phyloP scores from a whole-genome alignment of 2,797 vertebrate genomes.

The Gymnoscopelus braueri region DNA sequence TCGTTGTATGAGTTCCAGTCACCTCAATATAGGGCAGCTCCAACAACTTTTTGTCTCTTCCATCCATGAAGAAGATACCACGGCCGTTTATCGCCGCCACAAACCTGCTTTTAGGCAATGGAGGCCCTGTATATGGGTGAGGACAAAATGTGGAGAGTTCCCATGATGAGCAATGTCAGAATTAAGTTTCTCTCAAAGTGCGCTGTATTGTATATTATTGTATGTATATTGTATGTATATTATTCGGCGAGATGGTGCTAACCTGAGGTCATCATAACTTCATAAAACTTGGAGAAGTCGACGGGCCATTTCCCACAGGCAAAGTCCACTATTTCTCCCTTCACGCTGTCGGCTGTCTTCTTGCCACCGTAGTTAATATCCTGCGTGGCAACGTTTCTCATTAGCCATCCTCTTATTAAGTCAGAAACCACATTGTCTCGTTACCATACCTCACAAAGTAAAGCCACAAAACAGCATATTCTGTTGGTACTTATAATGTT shows the following conservation, averaged over 20 bases:
- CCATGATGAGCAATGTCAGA: too few relatives aligned
- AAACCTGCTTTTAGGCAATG: conserved; percentile 85
- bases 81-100: conserved; percentile 88
- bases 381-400: conserved; percentile 63
- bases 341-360: conserved; percentile 70
- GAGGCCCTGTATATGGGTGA: conserved; percentile 81
- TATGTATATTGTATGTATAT: not conserved
- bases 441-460: too few relatives aligned
- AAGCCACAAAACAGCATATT: not conserved
- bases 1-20: conserved; percentile 77
- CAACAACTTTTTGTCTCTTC: conserved; percentile 84
- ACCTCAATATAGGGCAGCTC: conserved; percentile 88
- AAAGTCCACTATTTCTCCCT: conserved; percentile 84
- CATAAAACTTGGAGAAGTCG: conserved; percentile 92
- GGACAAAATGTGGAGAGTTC: not conserved
- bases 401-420: too few relatives aligned
- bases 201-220: not conserved
- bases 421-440: too few relatives aligned
- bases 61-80: conserved; percentile 88
- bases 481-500: not conserved
- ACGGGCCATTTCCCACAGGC: conserved; percentile 87
- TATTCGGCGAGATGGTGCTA: conserved; percentile 41
- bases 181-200: not conserved
- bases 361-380: conserved; percentile 72
- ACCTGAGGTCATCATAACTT: conserved; percentile 89